Conservation (phyloP, 2,888 invertebrate species). For the Drosophila robusta region DNA sequence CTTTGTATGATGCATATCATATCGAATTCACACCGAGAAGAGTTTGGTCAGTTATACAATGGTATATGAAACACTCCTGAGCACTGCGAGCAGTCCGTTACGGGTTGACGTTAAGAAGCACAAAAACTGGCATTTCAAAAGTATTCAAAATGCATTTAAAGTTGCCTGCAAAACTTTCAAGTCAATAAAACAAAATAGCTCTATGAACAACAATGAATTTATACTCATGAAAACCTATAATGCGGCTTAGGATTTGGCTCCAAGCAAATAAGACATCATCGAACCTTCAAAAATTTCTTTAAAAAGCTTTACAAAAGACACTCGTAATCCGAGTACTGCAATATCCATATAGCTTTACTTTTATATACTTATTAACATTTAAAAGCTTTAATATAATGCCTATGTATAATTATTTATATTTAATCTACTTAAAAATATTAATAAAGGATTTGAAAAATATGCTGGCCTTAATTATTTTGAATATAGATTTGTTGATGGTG, state of each 20-base stretch:
- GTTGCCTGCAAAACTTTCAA: conserved; percentile 62
- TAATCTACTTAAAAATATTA: neutral
- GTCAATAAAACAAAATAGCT: conserved; percentile 17
- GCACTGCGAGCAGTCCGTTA: conserved; percentile 28
- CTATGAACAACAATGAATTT: conserved; percentile 6
- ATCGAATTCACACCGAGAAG: conserved; percentile 46
- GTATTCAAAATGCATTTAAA: conserved; percentile 68
- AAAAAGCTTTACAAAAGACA: conserved; percentile 7
- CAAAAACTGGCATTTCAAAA: conserved; percentile 54
- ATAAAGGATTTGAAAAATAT: neutral
- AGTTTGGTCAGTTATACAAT: conserved; percentile 47
- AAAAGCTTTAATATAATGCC: neutral
- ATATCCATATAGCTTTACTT: neutral
- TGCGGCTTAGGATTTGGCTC: neutral
- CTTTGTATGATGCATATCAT: conserved; percentile 58
- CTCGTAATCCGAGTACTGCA: neutral
- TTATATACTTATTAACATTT: neutral
- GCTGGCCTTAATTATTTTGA: neutral
- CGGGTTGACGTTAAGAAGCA: conserved; percentile 43
- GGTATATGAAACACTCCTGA: conserved; percentile 72
- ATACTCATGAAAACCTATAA: neutral
- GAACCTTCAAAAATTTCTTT: neutral
- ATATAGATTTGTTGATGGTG: neutral
- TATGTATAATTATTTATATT: neutral
- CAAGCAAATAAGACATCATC: neutral